A percentile compares a stretch with the other conserved stretches of the same genome.
Evolutionary conservation across 2,113 vertebrate species (phyloP).

Genomic region (Pollachius pollachius): DNA sequence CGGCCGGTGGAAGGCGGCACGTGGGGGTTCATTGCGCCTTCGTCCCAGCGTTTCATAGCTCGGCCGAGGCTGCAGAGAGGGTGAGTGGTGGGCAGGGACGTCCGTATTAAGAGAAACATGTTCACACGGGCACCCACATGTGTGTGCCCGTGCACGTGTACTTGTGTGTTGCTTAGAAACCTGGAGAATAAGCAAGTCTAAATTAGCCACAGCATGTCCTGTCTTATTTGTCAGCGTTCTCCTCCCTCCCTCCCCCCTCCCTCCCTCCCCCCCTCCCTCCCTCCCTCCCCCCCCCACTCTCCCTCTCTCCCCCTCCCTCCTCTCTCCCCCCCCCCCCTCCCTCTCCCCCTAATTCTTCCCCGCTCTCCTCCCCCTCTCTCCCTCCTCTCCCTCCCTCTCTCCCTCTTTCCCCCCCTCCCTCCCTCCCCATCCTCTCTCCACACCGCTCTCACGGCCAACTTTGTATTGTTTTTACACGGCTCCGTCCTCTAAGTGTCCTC

Average conservation of each 20-base stretch:
- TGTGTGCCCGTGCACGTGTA: background rate
- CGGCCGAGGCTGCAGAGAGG: too few relatives aligned
- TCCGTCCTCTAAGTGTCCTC: background rate
- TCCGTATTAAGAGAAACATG: background rate
- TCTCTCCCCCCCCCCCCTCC: background rate
- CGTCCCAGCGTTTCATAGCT: too few relatives aligned
- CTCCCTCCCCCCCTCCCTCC: slow-evolving; percentile 9
- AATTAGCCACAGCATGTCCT: slow-evolving; percentile 5
- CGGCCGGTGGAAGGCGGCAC: too few relatives aligned
- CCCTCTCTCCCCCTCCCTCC: background rate
- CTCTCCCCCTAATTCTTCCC: slow-evolving; percentile 44
- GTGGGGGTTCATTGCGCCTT: too few relatives aligned
- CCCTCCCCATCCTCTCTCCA: too few relatives aligned
- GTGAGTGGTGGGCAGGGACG: too few relatives aligned
- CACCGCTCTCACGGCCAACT: background rate
- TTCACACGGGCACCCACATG: background rate
- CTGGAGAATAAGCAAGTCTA: background rate
- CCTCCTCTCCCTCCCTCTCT: slow-evolving; percentile 4
- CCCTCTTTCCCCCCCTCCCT: background rate
- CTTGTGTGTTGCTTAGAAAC: background rate
- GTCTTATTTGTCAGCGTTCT: background rate
- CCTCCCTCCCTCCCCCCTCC: background rate
- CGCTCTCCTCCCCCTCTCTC: slow-evolving; percentile 16
- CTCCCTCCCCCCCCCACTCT: background rate
- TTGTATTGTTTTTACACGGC: background rate